Conservation (phyloP, 1,140 invertebrate species). For the Pseudomyrmex flavicornis region DNA sequence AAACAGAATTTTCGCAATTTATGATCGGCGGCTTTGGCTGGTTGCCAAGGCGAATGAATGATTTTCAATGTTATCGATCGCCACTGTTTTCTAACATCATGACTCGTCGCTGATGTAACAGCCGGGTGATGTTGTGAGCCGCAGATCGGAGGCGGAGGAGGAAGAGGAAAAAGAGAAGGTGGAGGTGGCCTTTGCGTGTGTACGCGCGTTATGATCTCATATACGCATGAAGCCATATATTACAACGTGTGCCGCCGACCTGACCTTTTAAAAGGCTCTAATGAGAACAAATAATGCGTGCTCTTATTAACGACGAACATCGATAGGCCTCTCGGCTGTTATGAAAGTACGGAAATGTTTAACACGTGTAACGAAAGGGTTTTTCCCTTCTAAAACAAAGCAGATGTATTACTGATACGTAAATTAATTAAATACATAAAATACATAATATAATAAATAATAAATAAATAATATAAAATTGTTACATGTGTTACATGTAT, state of each 20-base stretch:
- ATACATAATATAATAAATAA: no score
- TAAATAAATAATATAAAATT: no score
- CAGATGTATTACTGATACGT: no score
- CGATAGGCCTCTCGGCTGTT: neutral
- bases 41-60: conserved; percentile 58
- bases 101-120: conserved; percentile 69
- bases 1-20: conserved; percentile 34
- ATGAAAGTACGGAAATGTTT: neutral
- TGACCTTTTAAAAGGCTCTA: conserved; percentile 72
- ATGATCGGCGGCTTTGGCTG: conserved; percentile 47
- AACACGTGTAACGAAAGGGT: neutral
- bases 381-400: no score
- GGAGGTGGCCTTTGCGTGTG: conserved; percentile 1
- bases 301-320: conserved; percentile 29
- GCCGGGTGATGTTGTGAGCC: neutral
- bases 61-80: conserved; percentile 74
- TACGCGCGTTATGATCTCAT: conserved; percentile 28
- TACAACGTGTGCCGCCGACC: conserved; percentile 18
- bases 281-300: conserved; percentile 72
- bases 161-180: neutral
- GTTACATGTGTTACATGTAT: no score
- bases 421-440: no score
- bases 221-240: conserved; percentile 34
- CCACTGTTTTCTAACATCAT: conserved; percentile 59
- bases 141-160: no score